Conservation (phyloP, 2,113 vertebrate species). For the Columbina picui region DNA sequence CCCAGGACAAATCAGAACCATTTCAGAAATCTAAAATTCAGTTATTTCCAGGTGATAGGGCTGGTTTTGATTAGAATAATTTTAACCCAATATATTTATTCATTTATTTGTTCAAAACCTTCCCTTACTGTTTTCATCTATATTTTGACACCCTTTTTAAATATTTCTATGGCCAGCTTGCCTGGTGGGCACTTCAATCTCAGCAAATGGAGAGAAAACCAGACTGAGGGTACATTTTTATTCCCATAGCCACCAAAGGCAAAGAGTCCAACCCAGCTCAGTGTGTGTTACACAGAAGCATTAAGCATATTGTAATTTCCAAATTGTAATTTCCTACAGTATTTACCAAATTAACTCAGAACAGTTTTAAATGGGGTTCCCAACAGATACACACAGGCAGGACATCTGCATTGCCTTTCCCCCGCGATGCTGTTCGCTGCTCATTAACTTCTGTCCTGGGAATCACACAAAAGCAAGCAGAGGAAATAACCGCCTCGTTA, state of each 20-base stretch:
- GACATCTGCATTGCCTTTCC: neutral
- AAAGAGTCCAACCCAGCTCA: neutral
- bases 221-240: neutral
- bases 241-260: neutral
- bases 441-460: conserved; percentile 8
- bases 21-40: neutral
- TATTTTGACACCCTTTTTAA: neutral
- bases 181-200: rapidly evolving
- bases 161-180: neutral
- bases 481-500: neutral
- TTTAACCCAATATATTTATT: neutral
- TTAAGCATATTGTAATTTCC: neutral
- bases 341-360: conserved; percentile 8
- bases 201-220: neutral
- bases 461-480: neutral
- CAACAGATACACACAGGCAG: neutral
- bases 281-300: neutral
- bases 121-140: neutral
- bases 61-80: neutral
- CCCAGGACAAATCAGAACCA: neutral
- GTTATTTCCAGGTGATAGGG: neutral
- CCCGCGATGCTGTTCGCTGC: neutral
- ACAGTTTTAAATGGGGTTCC: neutral
- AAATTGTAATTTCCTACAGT: neutral
- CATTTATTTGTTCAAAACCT: neutral